Conservation (phyloP, 2,888 invertebrate genomes). For the Eupithecia vulgata region DNA sequence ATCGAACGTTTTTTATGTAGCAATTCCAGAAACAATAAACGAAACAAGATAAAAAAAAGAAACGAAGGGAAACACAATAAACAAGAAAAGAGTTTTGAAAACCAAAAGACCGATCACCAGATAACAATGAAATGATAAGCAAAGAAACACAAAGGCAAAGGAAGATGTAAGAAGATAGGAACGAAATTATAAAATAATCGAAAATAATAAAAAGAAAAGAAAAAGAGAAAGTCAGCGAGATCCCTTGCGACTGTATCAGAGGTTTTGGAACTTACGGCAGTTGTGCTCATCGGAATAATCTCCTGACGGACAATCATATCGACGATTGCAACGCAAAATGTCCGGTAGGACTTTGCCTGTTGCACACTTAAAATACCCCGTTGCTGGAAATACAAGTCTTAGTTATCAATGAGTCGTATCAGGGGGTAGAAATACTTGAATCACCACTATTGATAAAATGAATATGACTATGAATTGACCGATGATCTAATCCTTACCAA, state of each 20-base stretch:
- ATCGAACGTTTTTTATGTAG: constrained; percentile 28
- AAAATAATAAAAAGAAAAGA: constrained; percentile 17
- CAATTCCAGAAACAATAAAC: constrained; percentile 30
- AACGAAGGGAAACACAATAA: constrained; percentile 25
- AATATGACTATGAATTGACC: constrained; percentile 10
- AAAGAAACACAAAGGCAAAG: constrained; percentile 33
- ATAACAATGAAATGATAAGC: constrained; percentile 28
- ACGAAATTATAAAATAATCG: constrained; percentile 25
- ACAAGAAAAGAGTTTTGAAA: constrained; percentile 19
- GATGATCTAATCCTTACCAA: constrained; percentile 67
- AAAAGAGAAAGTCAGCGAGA: constrained; percentile 6
- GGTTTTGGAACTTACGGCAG: constrained; percentile 87
- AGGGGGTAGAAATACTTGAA: background rate
- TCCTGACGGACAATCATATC: constrained; percentile 85
- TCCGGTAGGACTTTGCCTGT: constrained; percentile 85
- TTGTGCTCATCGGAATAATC: constrained; percentile 90
- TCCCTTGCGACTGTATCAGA: constrained; percentile 41
- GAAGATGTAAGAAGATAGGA: constrained; percentile 35
- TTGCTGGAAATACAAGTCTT: constrained; percentile 66
- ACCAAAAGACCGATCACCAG: constrained; percentile 17
- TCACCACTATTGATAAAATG: background rate
- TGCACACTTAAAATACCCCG: constrained; percentile 86
- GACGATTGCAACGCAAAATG: constrained; percentile 85
- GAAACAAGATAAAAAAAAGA: constrained; percentile 28
- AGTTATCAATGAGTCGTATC: background rate